phyloP scores from a whole-genome alignment of 2,113 vertebrate genomes.

The Xiphophorus hellerii region DNA sequence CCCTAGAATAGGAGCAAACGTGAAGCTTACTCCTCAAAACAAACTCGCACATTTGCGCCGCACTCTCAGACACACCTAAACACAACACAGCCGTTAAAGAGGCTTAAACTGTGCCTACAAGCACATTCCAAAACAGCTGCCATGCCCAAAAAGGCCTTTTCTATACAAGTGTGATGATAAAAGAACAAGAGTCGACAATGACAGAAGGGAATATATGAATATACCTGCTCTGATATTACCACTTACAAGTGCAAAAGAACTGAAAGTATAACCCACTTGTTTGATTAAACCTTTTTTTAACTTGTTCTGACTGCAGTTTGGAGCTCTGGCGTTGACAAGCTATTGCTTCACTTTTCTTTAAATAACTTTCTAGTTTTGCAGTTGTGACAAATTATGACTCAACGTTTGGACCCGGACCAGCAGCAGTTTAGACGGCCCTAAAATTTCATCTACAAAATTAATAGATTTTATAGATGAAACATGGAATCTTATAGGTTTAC shows the following conservation, averaged over 20 bases:
- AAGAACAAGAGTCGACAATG: conserved; percentile 3
- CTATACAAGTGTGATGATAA: conserved; percentile 23
- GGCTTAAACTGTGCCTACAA: conserved; percentile 33
- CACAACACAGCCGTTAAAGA: conserved; percentile 18
- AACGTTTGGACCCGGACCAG: too few relatives aligned
- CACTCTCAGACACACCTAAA: conserved; percentile 48
- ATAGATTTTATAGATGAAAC: not conserved
- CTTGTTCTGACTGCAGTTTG: not conserved
- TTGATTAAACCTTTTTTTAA: not conserved
- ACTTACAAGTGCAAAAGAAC: not conserved
- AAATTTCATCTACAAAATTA: not conserved
- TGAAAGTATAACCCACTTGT: not conserved
- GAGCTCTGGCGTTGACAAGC: not conserved
- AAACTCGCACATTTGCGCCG: conserved; percentile 17
- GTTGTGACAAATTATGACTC: not conserved
- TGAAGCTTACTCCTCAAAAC: conserved; percentile 9
- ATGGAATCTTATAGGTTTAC: not conserved
- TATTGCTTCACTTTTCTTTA: not conserved
- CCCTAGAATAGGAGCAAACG: conserved; percentile 29
- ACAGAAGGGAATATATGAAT: not conserved
- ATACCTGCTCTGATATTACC: not conserved
- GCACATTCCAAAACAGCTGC: conserved; percentile 23
- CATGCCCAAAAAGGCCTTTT: conserved; percentile 6
- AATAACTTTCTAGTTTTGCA: not conserved
- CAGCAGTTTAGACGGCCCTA: too few relatives aligned